These are phyloP conservation scores for Anoplopoma fimbria DNA, from an alignment of 2,113 vertebrate species.

Conservation along the genomic window DNA sequence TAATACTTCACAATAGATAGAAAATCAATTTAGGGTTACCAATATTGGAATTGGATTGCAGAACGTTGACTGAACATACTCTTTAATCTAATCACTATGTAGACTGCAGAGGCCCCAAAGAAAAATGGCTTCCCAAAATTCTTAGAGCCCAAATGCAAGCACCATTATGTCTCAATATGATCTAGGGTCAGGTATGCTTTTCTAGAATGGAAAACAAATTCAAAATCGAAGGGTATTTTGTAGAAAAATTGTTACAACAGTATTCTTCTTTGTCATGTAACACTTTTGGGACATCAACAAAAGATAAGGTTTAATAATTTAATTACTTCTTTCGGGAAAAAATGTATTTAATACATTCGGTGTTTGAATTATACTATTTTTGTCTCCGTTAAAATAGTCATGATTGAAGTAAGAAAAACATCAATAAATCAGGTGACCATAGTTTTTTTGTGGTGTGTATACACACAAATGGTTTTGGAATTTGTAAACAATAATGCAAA, in stretches of 20 bases:
- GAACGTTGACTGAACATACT: not conserved
- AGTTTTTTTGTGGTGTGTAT: not conserved
- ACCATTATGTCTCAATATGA: not conserved
- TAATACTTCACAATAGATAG: not conserved
- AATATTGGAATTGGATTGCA: not conserved
- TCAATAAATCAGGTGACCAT: too few species aligned
- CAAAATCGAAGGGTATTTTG: not conserved
- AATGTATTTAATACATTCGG: not conserved
- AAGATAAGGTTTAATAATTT: not conserved
- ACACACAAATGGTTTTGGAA: not conserved
- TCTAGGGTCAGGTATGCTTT: not conserved
- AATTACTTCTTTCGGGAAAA: not conserved
- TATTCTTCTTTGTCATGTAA: not conserved
- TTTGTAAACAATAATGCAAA: not conserved
- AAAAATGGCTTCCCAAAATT: not conserved
- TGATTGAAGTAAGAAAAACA: too few species aligned
- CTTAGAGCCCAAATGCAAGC: not conserved
- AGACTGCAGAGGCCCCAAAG: not conserved
- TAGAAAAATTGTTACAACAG: not conserved
- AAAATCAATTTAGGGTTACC: not conserved
- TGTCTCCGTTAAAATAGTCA: too few species aligned
- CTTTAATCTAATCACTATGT: not conserved
- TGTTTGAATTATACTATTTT: not conserved
- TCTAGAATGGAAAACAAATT: not conserved
- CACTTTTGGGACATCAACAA: not conserved